Base-by-base conservation (phyloP, 2,797 vertebrate species). In the Sebastes iracundus region DNA sequence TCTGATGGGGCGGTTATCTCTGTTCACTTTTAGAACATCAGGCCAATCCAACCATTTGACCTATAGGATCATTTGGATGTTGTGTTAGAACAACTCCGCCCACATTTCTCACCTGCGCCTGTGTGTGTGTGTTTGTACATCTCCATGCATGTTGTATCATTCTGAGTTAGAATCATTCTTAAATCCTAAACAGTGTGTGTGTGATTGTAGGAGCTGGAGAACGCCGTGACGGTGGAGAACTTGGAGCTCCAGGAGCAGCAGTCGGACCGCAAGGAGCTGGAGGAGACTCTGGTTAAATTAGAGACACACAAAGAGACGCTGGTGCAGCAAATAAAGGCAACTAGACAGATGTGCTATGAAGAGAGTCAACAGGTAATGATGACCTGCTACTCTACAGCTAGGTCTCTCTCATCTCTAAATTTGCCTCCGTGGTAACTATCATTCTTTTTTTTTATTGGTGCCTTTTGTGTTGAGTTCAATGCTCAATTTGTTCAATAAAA, bases 231-330 rank as follows among this genome's bases (percentile, higher is more conserved):
- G 3, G 93, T 96, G 80, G 97, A 98, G 87, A 97, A 90, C 92
- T 60, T 92, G 89, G 97, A 97, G 60, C 94, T 98, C 68, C 96
- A 97, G 86, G 97, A 97, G 81, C 96, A 98, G 65, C 96, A 97
- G 92, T 94, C 95, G 3, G 97, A 98, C 92, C 97, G 96, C n/a
- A 94, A 96, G 85, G 97, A 98, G 87, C 96, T 97, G 0, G 96
- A 98, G 87, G 97, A 97, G 80, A 96, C 97, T n/a, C 95, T 98
- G 58, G 91, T 92, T 59, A 96, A 95, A 73, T 89, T 98, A 46
- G 97, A 98, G 64, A 89, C 95, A 22, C 96, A 98, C 90, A 98
- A 97, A 87, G 96, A 95, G 25, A 96, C 93, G 65, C 87, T 98
- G 83, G 87, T 97, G 18, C 95, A 97, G 32, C 96, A 98, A 5